Evolutionary conservation across 2,888 invertebrate species (phyloP), one percentile per base, ranked within the genome.

Genomic region (Parelbella ahira): DNA sequence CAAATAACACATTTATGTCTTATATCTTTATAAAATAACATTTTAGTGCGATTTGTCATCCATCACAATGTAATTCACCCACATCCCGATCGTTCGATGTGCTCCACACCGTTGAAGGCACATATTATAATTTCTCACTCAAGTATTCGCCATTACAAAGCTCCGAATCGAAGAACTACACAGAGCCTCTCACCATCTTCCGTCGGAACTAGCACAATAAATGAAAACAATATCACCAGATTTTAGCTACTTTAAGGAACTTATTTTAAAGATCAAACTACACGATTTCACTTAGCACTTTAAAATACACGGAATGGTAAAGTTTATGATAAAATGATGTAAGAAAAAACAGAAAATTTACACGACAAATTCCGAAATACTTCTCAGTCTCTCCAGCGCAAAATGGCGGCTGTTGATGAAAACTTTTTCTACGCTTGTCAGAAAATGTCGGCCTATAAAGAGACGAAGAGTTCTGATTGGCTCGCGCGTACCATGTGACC

Each of bases 381-480:
- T 89, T 90, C 91, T 90, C 90, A 91, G 91, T 91, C 91, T 90
- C 90, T 90, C 90, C 91, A 91, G 91, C 91, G 91, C 93, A 95
- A 95, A 93, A 95, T 95, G 95, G 95, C 95, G 94, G 94, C 94
- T 94, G 93, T 93, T 94, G 94, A 94, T 94, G 93, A 93, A 91
- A 93, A 94, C 92, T 94, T 95, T 94, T 94, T 93, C 93, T 94
- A 94, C 93, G 94, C 94, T 94, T 94, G 94, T 94, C 94, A 94
- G 92, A 93, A 93, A 87, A 87, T 86, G 89, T 89, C 88, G 86
- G 88, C 83, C 88, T 82, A 78, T 70, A 79, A 68, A 75, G 77
- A 68, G 67, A 69, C 68, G 55, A 63, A 62, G 68, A 59, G 44
- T 47, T 66, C 51, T 72, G 77, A 88, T 89, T 89, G 88, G 89